These are phyloP conservation scores for Agrochola lota DNA, from an alignment of 2,888 invertebrate genomes.

Conservation along the genomic window DNA sequence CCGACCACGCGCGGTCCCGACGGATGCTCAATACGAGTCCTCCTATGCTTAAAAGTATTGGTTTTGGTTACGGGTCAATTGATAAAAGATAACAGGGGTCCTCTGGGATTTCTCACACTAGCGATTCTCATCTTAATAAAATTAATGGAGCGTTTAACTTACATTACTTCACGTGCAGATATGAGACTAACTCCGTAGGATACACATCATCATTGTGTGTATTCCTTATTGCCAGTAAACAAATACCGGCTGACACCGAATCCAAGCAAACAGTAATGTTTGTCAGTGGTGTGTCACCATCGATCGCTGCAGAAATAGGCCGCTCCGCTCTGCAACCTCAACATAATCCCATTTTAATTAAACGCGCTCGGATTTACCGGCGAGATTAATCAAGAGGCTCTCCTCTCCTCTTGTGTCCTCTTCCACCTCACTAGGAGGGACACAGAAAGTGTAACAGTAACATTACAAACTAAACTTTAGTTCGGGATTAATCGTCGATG, in stretches of 20 bases:
- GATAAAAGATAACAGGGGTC: neutral
- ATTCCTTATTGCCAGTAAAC: neutral
- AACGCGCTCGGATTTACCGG: slow-evolving; percentile 78
- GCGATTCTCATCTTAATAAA: neutral
- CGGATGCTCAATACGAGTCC: neutral
- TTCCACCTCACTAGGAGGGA: slow-evolving; percentile 1
- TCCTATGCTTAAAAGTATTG: neutral
- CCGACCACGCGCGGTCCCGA: neutral
- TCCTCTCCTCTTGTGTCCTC: slow-evolving; percentile 53
- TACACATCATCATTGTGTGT: neutral
- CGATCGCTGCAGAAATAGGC: slow-evolving; percentile 63
- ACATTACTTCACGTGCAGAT: neutral
- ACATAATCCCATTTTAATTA: slow-evolving; percentile 87
- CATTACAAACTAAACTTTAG: slow-evolving; percentile 31
- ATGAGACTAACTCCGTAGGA: neutral
- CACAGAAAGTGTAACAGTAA: neutral
- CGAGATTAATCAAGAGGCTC: slow-evolving; percentile 82
- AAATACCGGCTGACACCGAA: neutral
- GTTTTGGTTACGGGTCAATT: neutral
- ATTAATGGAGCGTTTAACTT: neutral
- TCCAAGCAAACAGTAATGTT: neutral
- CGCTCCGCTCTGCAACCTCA: slow-evolving; percentile 73
- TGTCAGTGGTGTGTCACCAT: slow-evolving; percentile 38
- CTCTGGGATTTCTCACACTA: neutral
- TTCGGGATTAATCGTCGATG: slow-evolving; percentile 16